Base-by-base conservation (phyloP, 1,140 invertebrate species). In the Eciton burchellii region DNA sequence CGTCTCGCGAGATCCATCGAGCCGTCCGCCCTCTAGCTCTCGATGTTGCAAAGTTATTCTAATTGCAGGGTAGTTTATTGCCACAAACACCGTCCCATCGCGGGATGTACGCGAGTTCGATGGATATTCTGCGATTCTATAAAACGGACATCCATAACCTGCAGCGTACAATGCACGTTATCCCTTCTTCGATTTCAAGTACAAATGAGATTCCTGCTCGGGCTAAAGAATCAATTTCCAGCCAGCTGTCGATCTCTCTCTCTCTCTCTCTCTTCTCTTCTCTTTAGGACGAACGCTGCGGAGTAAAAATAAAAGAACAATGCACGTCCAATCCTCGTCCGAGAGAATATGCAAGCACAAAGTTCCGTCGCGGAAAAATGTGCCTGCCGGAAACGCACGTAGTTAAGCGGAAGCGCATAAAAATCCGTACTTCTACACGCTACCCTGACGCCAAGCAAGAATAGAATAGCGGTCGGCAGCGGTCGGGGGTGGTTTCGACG, bases 21-120 rank as follows among this genome's bases (percentile, higher is more conserved):
- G 45, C 16, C n/a, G 21, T n/a, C n/a, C 49, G 41, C 9, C 6
- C 6, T 6, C 35, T 66, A 24, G 24, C 52, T 85, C 24, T 77
- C n/a, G n/a, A n/a, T n/a, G 59, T 73, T 60, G 41, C 81, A 83
- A 89, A 85, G 84, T 89, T 89, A 88, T 90, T 86, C 66, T 60
- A 86, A 82, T 90, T 89, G 86, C 82, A 85, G 81, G 65, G 24
- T 11, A 1, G 5, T 11, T 77, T 19, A 35, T 41, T 26, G 24
- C 0, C 26, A 16, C 26, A 19, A 9, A 21, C 8, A 35, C 8
- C 47, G 9, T 29, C 21, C 4, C 35, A 35, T 16, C 29, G 14
- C 8, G 24, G 26, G 47, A 49, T 19, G 21, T 68, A 26, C 41
- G 14, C 16, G 1, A 24, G 35, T 35, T 35, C 6, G 35, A 35